Base-by-base conservation (phyloP, 2,888 invertebrate genomes). In the Agriopis leucophaearia region DNA sequence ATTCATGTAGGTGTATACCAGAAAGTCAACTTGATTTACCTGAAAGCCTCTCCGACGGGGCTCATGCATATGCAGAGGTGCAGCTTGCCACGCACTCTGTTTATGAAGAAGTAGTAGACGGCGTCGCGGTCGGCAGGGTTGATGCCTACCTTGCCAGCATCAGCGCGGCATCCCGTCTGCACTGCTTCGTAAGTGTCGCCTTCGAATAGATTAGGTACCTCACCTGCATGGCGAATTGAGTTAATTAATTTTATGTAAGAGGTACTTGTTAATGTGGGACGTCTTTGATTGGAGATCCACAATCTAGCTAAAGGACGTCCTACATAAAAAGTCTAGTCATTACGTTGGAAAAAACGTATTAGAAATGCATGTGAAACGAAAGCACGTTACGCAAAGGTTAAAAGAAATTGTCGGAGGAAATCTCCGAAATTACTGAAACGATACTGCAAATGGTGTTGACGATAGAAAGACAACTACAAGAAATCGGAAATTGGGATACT, bases 61-160 rank as follows among this genome's bases (percentile, higher is more conserved):
- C 97, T 97, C 98, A 98, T 98, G 72, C 98, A 98, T 58, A 98
- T 95, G 61, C 97, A 97, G 44, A 98, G 95, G 83, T 98, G 98
- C 6, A 98, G 94, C 87, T 97, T 97, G 66, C 96, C 96, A 48
- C 98, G 94, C 36, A 98, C 97, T 70, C 97, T 95, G 78, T 96
- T 96, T 66, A 98, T 97, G 81, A 98, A 98, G 90, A 95, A 98
- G 77, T 97, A 96, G 84, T 96, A 98, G 66, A 98, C 97, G 8
- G 94, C 96, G 81, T 98, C 98, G 36, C 98, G 96, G 70, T 96
- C 94, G 9, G 94, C 94, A 54, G 96, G 95, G 64, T 94, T 92
- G 52, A 97, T 92, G 0, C 96, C 97, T 1, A 88, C 90, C 72
- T 95, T 96, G 80, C 95, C 96, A 0, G 98, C 98, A 0, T 95